Evolutionary conservation across 2,797 vertebrate genomes (phyloP).

Genomic region (Anguilla megastoma): DNA sequence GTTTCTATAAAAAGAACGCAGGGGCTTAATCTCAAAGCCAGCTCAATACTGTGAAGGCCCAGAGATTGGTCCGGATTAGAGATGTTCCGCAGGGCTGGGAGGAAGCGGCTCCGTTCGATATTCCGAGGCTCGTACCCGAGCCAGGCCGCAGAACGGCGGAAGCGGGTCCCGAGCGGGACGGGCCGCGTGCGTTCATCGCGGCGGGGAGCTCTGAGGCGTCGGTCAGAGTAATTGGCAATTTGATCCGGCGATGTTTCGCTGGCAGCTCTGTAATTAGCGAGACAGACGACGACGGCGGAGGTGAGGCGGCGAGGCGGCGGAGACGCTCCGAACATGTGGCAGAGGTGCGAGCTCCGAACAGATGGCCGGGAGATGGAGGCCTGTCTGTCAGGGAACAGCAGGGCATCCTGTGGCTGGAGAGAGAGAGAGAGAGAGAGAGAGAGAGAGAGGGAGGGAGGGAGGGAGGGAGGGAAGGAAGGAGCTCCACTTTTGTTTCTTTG

Average conservation of each 20-base stretch:
- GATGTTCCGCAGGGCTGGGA: background rate
- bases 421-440: background rate
- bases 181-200: background rate
- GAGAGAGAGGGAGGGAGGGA: slow-evolving; percentile 3
- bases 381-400: background rate
- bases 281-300: slow-evolving; percentile 9
- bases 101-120: background rate
- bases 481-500: background rate
- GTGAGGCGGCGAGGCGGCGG: background rate
- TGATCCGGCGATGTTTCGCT: slow-evolving; percentile 14
- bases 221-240: slow-evolving; percentile 24
- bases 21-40: slow-evolving; percentile 2
- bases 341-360: slow-evolving; percentile 62
- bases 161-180: background rate
- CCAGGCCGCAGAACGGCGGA: background rate
- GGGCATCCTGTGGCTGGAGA: background rate
- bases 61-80: background rate
- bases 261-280: slow-evolving; percentile 18
- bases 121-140: background rate
- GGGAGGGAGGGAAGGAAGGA: background rate
- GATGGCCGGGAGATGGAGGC: slow-evolving; percentile 53
- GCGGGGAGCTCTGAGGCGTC: background rate
- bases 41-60: background rate
- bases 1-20: background rate
- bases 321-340: slow-evolving; percentile 40